Evolutionary conservation across 2,113 vertebrate genomes (phyloP).

Genomic region (Urocitellus parryii): DNA sequence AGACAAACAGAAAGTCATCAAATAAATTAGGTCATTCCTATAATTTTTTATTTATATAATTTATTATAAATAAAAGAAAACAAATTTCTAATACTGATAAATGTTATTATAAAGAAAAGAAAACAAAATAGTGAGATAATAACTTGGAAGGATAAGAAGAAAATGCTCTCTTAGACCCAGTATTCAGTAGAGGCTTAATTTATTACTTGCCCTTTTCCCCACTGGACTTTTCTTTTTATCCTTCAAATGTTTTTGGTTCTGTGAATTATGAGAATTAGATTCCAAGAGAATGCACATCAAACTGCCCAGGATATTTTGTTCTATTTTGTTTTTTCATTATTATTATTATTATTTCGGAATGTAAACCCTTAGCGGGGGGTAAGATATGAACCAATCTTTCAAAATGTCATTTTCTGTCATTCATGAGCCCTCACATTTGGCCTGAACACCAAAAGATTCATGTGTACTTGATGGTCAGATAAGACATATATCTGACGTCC

Average conservation of each 20-base stretch:
- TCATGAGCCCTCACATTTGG: background rate
- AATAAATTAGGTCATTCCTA: background rate
- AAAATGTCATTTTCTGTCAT: background rate
- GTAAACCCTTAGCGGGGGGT: background rate
- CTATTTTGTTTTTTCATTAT: background rate
- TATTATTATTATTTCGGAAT: background rate
- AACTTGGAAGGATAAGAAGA: background rate
- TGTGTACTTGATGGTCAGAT: background rate
- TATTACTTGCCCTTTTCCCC: no score
- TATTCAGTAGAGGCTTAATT: background rate
- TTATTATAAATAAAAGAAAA: no score
- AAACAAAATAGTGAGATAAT: background rate
- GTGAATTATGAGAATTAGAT: conserved; percentile 26
- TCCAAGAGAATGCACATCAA: background rate
- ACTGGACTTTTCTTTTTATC: background rate
- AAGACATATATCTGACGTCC: background rate
- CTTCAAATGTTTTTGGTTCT: background rate
- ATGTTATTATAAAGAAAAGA: background rate
- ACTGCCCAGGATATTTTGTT: background rate
- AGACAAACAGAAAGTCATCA: background rate
- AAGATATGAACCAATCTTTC: background rate
- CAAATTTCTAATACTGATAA: background rate
- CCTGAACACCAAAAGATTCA: background rate
- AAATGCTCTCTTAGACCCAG: background rate
- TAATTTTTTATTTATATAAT: no score